Conservation (phyloP, 53 echinoderm and acorn worm species). For the Mesocentrotus franciscanus region DNA sequence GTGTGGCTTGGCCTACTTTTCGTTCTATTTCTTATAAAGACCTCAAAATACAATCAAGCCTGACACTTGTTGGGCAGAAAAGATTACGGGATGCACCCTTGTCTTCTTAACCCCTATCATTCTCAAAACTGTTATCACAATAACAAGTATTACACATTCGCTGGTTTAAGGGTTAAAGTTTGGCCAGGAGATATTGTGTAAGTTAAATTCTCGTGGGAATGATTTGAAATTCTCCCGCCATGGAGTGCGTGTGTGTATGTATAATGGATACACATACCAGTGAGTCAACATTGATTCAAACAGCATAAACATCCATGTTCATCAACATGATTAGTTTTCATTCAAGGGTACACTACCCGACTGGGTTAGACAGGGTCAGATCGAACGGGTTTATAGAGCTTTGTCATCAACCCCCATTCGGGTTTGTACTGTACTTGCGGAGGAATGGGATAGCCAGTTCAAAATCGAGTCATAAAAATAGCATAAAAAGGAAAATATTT, state of each 20-base stretch:
- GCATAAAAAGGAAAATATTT: no score
- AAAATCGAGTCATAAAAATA: neutral
- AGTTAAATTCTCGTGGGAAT: constrained; percentile 12
- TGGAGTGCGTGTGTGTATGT: neutral
- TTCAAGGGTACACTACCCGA: neutral
- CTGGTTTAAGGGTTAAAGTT: neutral
- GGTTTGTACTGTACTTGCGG: neutral
- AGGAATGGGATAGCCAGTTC: neutral
- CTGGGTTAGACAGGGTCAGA: neutral
- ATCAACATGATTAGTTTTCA: constrained; percentile 20
- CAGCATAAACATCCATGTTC: constrained; percentile 47
- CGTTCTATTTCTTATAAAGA: constrained; percentile 18
- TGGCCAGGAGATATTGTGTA: neutral
- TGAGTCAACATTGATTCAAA: constrained; percentile 42
- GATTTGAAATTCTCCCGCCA: neutral
- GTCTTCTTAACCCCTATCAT: neutral
- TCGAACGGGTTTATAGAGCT: constrained; percentile 24
- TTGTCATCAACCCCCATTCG: neutral
- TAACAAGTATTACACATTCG: neutral
- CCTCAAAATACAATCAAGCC: neutral
- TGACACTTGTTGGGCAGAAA: constrained; percentile 33
- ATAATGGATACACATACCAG: neutral
- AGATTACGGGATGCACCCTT: neutral
- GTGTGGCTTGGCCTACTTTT: constrained; percentile 14
- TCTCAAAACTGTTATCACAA: neutral